Evolutionary conservation across 2,113 vertebrate species (phyloP).

Genomic region (Hymenochirus boettgeri): DNA sequence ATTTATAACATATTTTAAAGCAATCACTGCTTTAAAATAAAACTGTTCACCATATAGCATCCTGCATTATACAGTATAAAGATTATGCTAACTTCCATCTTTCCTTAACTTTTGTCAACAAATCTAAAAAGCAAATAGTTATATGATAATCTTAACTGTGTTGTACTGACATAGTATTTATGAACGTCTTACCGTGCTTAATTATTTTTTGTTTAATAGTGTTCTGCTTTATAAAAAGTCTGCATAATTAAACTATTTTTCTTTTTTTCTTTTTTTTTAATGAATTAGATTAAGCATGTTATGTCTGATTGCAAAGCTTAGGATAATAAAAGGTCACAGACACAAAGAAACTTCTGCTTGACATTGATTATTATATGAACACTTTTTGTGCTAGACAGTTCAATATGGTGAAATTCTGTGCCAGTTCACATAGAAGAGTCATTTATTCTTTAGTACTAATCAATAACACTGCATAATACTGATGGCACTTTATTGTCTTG

Average conservation of each 20-base stretch:
- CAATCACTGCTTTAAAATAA: too few relatives aligned
- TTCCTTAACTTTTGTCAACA: too few relatives aligned
- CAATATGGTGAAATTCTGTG: background rate
- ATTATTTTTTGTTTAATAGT: too few relatives aligned
- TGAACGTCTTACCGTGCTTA: too few relatives aligned
- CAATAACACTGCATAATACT: slow-evolving; percentile 20
- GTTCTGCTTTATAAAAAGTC: too few relatives aligned
- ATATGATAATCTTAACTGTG: too few relatives aligned
- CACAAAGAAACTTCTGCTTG: background rate
- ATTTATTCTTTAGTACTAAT: slow-evolving; percentile 1
- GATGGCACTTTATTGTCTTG: slow-evolving; percentile 28
- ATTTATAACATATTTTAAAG: slow-evolving; percentile 9
- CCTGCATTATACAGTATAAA: too few relatives aligned
- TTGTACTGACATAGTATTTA: too few relatives aligned
- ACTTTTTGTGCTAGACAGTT: background rate
- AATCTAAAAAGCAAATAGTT: too few relatives aligned
- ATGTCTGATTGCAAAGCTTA: background rate
- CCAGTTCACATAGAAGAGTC: background rate
- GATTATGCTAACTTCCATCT: too few relatives aligned
- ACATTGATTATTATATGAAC: background rate
- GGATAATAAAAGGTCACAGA: background rate
- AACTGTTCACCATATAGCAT: too few relatives aligned
- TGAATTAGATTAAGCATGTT: background rate
- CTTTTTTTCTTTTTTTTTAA: background rate
- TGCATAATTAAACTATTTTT: too few relatives aligned